These are phyloP conservation scores for Plebejus melissa DNA, from an alignment of 2,888 invertebrate species.

Conservation along the genomic window DNA sequence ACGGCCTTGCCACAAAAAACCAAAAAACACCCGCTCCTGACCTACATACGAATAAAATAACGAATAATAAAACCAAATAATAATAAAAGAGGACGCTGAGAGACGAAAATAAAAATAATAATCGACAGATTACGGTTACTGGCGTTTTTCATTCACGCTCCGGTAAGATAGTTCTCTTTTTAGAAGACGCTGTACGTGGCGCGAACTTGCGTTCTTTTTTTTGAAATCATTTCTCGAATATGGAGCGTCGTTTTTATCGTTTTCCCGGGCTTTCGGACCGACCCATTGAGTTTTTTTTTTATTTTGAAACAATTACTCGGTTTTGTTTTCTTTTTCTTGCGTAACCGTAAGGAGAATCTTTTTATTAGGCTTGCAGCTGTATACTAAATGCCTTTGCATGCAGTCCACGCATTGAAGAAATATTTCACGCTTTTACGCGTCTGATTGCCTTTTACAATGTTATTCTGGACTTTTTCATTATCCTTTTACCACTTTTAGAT, in stretches of 20 bases:
- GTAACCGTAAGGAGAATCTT: slow-evolving; percentile 39
- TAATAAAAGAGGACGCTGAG: slow-evolving; percentile 58
- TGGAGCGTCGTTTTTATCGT: slow-evolving; percentile 75
- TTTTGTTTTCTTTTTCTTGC: slow-evolving; percentile 46
- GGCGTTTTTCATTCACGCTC: slow-evolving; percentile 77
- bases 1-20: slow-evolving; percentile 71
- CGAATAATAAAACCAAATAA: slow-evolving; percentile 66
- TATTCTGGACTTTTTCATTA: not conserved
- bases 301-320: slow-evolving; percentile 61
- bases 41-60: slow-evolving; percentile 74
- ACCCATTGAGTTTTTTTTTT: slow-evolving; percentile 65
- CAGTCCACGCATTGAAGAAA: not conserved
- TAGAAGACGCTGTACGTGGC: slow-evolving; percentile 71
- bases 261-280: slow-evolving; percentile 62
- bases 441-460: not conserved
- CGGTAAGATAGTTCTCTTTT: slow-evolving; percentile 74
- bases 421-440: not conserved
- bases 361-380: slow-evolving; percentile 34
- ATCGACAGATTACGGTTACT: slow-evolving; percentile 72
- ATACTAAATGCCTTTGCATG: slow-evolving; percentile 25
- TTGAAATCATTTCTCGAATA: slow-evolving; percentile 79
- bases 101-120: slow-evolving; percentile 74
- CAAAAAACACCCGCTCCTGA: slow-evolving; percentile 67
- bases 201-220: slow-evolving; percentile 58
- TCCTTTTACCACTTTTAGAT: not conserved